phyloP scores from a whole-genome alignment of 1,140 invertebrate species.

The Phenacoccus solenopsis region DNA sequence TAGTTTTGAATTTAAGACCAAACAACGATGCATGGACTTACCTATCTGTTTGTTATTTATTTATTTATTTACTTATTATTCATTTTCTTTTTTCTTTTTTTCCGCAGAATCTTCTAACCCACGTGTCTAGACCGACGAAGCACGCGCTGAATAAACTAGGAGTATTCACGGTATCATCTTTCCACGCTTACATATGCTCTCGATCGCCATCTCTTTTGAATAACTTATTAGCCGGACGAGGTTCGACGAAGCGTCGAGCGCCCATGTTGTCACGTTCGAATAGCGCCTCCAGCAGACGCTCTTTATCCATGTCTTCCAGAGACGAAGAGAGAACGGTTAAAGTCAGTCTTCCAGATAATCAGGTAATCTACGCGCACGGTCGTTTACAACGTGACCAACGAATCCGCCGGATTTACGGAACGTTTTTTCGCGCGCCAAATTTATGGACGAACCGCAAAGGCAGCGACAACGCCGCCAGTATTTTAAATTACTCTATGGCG shows the following conservation, averaged over 20 bases:
- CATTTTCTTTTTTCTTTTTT: background rate
- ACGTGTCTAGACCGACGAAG: conserved; percentile 90
- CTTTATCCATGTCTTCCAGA: conserved; percentile 57
- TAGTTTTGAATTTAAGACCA: too few species aligned
- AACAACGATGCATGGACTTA: too few species aligned
- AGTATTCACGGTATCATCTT: conserved; percentile 93
- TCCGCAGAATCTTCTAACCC: conserved; percentile 78
- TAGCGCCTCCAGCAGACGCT: conserved; percentile 65
- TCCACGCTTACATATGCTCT: conserved; percentile 94
- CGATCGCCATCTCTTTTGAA: conserved; percentile 82
- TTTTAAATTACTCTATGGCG: too few species aligned
- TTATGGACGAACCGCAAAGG: too few species aligned
- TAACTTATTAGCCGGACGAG: conserved; percentile 78
- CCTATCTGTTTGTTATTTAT: too few species aligned
- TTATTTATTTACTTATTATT: background rate
- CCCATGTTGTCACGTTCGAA: conserved; percentile 80
- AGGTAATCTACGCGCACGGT: conserved; percentile 41
- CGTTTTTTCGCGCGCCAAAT: too few species aligned
- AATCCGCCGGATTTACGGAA: too few species aligned
- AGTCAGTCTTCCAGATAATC: conserved; percentile 77
- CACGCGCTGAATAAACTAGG: conserved; percentile 86
- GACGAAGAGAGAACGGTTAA: conserved; percentile 74
- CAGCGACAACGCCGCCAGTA: too few species aligned
- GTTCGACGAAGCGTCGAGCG: conserved; percentile 71
- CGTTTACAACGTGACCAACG: too few species aligned